A percentile compares a stretch with the other conserved stretches of the same genome.
These are phyloP conservation scores for Lucinisca nassula DNA, from an alignment of 2,888 invertebrate species.

Conservation along the genomic window DNA sequence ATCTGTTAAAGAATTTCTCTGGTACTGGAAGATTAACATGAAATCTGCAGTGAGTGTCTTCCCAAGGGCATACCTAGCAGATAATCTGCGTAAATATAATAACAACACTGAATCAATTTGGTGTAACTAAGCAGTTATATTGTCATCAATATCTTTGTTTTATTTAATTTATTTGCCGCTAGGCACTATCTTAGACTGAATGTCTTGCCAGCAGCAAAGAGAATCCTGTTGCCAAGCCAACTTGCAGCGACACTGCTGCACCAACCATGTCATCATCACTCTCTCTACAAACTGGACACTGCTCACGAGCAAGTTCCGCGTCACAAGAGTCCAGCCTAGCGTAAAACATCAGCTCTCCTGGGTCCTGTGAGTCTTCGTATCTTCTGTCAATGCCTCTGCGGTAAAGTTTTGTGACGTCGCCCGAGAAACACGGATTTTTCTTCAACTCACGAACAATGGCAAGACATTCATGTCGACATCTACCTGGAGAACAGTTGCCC, in stretches of 20 bases:
- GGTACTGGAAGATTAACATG: too few species aligned
- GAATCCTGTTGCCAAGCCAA: neutral
- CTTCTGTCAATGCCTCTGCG: neutral
- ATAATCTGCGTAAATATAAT: too few species aligned
- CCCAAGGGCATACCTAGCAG: too few species aligned
- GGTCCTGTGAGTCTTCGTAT: neutral
- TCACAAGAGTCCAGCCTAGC: slow-evolving; percentile 47
- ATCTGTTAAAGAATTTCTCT: too few species aligned
- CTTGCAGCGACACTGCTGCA: neutral
- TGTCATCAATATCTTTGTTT: too few species aligned
- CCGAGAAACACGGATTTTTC: slow-evolving; percentile 63
- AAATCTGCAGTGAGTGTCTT: too few species aligned
- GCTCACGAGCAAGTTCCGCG: slow-evolving; percentile 5
- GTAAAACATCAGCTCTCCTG: neutral
- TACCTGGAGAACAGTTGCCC: slow-evolving; percentile 40
- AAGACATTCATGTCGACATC: slow-evolving; percentile 62
- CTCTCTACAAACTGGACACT: neutral
- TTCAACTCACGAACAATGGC: slow-evolving; percentile 40
- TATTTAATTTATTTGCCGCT: too few species aligned
- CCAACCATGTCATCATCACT: neutral
- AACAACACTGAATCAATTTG: too few species aligned
- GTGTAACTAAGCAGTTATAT: too few species aligned
- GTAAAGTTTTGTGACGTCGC: slow-evolving; percentile 45
- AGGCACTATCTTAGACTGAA: too few species aligned
- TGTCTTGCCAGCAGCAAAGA: neutral